Evolutionary conservation across 2,888 invertebrate species (phyloP), one percentile per base, ranked within the genome.

Genomic region (Malthinus seriepunctatus): DNA sequence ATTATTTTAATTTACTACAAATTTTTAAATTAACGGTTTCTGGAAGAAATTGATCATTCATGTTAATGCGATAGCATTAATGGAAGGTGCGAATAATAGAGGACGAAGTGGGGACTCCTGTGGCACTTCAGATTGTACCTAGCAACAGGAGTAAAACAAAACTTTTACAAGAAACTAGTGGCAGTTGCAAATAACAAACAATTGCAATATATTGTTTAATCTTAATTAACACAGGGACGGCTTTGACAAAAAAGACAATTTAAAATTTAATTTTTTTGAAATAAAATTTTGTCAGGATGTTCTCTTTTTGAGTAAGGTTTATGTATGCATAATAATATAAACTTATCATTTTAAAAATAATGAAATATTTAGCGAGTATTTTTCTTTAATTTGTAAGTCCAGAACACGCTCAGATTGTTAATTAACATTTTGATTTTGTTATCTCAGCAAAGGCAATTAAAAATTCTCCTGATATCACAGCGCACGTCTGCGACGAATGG

Each of bases 381-480:
- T 77, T 77, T 77, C 77, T 77, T 77, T 76, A 76, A 77, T 77
- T 76, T 69, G 73, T 71, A 73, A 72, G 71, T 71, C 71, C 71
- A 72, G 71, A 74, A 74, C 73, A 76, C 72, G 74, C 72, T 73
- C 74, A 72, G 76, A 76, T 75, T 76, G 76, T 77, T 78, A 77
- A 77, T 77, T 78, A 77, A 77, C 77, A 78, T 77, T 78, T 76
- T 77, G 77, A 78, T 77, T 78, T 77, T 78, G 78, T 78, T 78
- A 77, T 78, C 78, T 78, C 76, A 72, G 71, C 71, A 67, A 69
- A 74, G 76, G 76, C 77, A 77, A 78, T 77, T 78, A 77, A 78
- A 78, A 78, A 77, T 74, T 74, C 73, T 74, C 76, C 67, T 67
- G 75, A 77, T 78, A 77, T 73, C 73, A 66, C 62, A 63, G 64